Conservation (phyloP, 2,797 vertebrate genomes). For the Oceanodroma leucorhoa region DNA sequence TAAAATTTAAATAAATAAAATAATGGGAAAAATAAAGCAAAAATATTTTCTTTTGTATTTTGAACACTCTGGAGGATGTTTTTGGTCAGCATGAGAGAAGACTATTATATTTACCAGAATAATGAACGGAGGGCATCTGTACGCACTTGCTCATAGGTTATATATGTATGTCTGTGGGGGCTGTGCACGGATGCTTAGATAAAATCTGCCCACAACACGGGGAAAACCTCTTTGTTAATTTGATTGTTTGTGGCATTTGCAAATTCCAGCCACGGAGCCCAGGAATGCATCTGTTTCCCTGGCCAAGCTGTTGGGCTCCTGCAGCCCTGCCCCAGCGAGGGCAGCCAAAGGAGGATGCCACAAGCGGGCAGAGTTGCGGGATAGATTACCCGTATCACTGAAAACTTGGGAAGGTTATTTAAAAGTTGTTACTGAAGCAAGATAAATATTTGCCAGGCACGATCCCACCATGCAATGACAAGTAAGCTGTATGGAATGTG, state of each 20-base stretch:
- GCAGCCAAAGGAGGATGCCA: neutral
- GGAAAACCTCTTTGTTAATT: neutral
- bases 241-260: neutral
- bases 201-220: neutral
- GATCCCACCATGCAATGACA: neutral
- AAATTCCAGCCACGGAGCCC: neutral
- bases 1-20: slow-evolving; percentile 47
- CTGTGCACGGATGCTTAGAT: neutral
- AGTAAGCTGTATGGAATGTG: slow-evolving; percentile 50
- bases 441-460: slow-evolving; percentile 45
- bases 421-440: slow-evolving; percentile 17
- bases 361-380: neutral
- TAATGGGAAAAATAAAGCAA: neutral
- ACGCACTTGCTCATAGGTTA: neutral
- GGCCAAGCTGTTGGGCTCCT: neutral
- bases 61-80: slow-evolving; percentile 2
- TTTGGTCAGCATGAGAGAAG: neutral
- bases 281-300: neutral
- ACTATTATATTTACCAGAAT: neutral
- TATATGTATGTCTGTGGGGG: neutral
- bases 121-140: fast-evolving
- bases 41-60: slow-evolving; percentile 41
- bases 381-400: neutral
- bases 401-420: neutral
- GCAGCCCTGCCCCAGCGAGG: neutral